Evolutionary conservation across 2,113 vertebrate genomes (phyloP), one percentile per base, ranked within the genome.

Genomic region (Crotalus horridus): DNA sequence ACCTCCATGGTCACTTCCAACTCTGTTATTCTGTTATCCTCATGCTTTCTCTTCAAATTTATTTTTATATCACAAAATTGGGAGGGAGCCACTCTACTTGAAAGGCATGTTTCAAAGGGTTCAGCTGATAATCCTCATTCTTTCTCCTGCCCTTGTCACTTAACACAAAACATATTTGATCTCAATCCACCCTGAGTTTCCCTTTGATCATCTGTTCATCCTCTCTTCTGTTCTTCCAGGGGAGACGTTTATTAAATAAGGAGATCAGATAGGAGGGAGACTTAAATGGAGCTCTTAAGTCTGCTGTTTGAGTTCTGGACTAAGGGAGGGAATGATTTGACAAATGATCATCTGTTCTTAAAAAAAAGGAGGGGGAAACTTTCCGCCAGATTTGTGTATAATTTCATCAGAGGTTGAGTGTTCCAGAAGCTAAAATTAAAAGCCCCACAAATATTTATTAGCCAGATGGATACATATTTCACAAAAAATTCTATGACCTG

Each of bases 81-180:
- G 56, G 94, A 96, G 94, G 90, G 93, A 53, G 93, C 92, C 96
- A 94, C 17, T 24, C 1, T 29, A 61, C 54, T 91, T 95, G 92
- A 90, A 97, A 96, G 93, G 0, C 0, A 69, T 89, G 0, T 91
- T 90, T 55, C 53, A n/a, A 92, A 95, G 86, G 92, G 87, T 90
- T 81, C 93, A 12, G 89, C 95, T 96, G 93, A 87, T 95, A 93
- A 91, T 90, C 86, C 89, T 93, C 85, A 8, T 59, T 59, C 86
- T 56, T 92, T 85, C 87, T 94, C 48, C 61, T 91, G 95, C 95
- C 95, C 93, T 95, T 96, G 93, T 95, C 95, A 94, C 88, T 94
- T 94, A 94, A 95, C 55, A 55, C 92, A 94, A 94, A 96, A 94
- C 96, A 96, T 95, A 96, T 96, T 93, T 96, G 91, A 96, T 96